phyloP scores from a whole-genome alignment of 2,797 vertebrate species.

The Luscinia luscinia region DNA sequence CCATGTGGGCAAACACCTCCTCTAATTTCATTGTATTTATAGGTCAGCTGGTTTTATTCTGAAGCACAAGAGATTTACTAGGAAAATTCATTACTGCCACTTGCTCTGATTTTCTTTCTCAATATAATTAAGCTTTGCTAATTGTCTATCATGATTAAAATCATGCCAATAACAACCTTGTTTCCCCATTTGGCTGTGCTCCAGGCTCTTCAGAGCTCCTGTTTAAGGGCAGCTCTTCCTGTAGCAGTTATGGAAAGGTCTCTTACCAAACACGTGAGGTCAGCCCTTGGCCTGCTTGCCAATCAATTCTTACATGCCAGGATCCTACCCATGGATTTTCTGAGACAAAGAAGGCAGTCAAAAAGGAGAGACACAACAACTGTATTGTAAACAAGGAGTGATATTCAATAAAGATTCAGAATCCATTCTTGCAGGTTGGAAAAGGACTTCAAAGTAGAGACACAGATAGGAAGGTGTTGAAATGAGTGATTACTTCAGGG shows the following conservation, averaged over 20 bases:
- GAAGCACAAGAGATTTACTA: constrained; percentile 75
- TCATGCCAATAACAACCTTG: constrained; percentile 81
- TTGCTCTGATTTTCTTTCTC: constrained; percentile 76
- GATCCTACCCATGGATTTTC: not conserved
- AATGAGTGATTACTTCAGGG: constrained; percentile 35
- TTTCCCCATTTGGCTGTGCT: constrained; percentile 72
- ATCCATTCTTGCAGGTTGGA: constrained; percentile 2
- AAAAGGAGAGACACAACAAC: not conserved
- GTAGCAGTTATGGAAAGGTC: constrained; percentile 67
- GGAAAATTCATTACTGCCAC: constrained; percentile 80
- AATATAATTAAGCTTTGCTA: constrained; percentile 82
- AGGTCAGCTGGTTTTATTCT: constrained; percentile 77
- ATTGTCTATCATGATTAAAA: constrained; percentile 84
- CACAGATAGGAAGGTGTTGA: constrained; percentile 10
- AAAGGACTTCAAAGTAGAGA: not conserved
- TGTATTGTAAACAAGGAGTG: not conserved
- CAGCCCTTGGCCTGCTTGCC: not conserved
- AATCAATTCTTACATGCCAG: not conserved
- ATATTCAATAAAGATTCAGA: not conserved
- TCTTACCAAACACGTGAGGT: not conserved
- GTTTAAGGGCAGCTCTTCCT: constrained; percentile 72
- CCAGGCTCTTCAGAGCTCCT: constrained; percentile 74
- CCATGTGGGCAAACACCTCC: constrained; percentile 58
- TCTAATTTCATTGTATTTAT: constrained; percentile 73
- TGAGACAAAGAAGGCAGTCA: not conserved